Percentiles rank a stretch among this genome's conserved stretches.
Evolutionary conservation across 2,797 vertebrate species (phyloP).

Genomic region (Centropyge bicolor): DNA sequence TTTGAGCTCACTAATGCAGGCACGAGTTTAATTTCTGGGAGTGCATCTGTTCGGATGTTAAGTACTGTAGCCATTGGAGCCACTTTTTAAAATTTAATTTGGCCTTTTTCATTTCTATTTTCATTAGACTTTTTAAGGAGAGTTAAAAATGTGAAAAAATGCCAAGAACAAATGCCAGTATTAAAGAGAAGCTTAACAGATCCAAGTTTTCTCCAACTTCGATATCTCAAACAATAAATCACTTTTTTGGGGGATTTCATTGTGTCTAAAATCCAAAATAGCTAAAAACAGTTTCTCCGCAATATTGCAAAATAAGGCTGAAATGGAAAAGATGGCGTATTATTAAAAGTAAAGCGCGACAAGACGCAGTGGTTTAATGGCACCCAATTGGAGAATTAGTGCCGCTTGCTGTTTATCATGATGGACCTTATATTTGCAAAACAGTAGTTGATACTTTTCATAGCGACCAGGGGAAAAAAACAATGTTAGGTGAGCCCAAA

Average conservation of each 20-base stretch:
- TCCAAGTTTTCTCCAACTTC: not conserved
- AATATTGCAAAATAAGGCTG: not conserved
- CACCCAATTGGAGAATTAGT: not conserved
- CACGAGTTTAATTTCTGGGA: conserved; percentile 10
- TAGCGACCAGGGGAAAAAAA: not conserved
- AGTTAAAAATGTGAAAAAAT: not conserved
- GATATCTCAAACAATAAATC: not conserved
- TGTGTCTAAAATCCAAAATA: not conserved
- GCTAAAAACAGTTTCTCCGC: not conserved
- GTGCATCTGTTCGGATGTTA: not conserved
- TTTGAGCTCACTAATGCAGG: not conserved
- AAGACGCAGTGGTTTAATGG: not conserved
- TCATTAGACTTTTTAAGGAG: not conserved
- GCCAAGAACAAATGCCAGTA: not conserved
- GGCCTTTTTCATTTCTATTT: not conserved
- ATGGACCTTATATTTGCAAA: not conserved
- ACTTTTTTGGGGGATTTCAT: not conserved
- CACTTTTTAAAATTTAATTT: not conserved
- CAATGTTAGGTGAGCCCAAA: not conserved
- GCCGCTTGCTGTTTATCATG: not conserved
- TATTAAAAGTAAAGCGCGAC: too few species aligned
- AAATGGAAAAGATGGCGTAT: too few species aligned
- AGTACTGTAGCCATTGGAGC: not conserved
- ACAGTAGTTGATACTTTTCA: not conserved
- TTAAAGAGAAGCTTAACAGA: not conserved